Percentiles rank a stretch among this genome's conserved stretches.
These are phyloP conservation scores for Limnephilus rhombicus DNA, from an alignment of 2,888 invertebrate genomes.

Conservation along the genomic window DNA sequence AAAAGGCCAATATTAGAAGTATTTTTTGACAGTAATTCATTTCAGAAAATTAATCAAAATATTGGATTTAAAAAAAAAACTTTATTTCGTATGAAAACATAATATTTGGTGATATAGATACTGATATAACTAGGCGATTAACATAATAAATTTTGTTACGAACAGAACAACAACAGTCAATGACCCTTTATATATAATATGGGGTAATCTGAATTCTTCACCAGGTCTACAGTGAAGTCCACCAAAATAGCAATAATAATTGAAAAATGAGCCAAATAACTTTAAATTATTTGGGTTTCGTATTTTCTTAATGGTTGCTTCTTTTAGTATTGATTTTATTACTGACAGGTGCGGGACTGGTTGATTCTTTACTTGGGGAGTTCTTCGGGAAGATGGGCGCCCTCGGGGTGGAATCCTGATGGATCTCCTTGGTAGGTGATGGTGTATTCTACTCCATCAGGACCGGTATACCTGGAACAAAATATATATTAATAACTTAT, in stretches of 20 bases:
- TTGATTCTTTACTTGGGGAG: slow-evolving; percentile 23
- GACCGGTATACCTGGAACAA: slow-evolving; percentile 71
- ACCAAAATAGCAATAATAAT: background rate
- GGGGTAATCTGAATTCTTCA: background rate
- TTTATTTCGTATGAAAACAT: background rate
- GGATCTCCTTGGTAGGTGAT: slow-evolving; percentile 76
- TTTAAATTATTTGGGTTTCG: background rate
- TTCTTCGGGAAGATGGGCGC: slow-evolving; percentile 74
- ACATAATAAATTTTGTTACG: background rate
- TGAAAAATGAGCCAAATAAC: too few species aligned
- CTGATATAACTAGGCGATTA: background rate
- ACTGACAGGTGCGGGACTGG: background rate
- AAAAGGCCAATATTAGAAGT: background rate
- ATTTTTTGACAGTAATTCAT: too few species aligned
- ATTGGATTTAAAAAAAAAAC: background rate
- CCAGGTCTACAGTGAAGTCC: background rate
- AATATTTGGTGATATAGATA: background rate
- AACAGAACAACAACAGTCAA: background rate
- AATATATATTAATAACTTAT: background rate
- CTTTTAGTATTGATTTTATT: background rate
- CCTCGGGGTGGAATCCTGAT: slow-evolving; percentile 77
- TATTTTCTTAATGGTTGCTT: background rate
- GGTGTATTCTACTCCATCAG: slow-evolving; percentile 76
- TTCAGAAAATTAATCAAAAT: background rate
- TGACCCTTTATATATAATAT: background rate